phyloP scores from a whole-genome alignment of 2,113 vertebrate genomes.

The Bufo gargarizans region DNA sequence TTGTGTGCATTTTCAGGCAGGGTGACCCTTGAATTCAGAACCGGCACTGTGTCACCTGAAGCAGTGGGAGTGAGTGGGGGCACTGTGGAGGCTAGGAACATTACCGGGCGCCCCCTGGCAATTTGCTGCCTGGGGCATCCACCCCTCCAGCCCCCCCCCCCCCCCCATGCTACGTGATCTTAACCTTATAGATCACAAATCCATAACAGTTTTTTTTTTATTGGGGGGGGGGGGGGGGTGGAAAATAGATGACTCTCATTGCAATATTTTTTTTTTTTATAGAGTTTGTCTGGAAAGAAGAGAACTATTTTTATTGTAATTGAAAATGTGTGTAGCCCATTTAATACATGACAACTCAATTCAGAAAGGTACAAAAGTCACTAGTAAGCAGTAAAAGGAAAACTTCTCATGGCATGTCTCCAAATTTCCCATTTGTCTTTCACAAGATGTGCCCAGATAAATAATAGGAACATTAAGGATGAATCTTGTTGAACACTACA shows the following conservation, averaged over 20 bases:
- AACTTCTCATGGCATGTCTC: background rate
- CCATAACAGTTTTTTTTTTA: too few species aligned
- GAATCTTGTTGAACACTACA: conserved; percentile 38
- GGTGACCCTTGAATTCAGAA: too few species aligned
- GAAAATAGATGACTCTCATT: background rate
- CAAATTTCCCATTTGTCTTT: conserved; percentile 8
- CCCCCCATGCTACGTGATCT: too few species aligned
- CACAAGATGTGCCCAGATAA: background rate
- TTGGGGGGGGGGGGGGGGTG: too few species aligned
- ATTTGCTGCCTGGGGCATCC: too few species aligned
- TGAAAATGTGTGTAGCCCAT: background rate
- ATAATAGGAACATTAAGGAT: conserved; percentile 27
- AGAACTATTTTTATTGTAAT: background rate
- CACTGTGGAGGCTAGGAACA: too few species aligned
- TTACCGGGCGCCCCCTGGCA: too few species aligned
- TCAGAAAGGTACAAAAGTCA: background rate
- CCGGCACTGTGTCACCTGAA: too few species aligned
- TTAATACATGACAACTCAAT: background rate
- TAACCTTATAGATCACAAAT: too few species aligned
- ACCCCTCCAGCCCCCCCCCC: too few species aligned
- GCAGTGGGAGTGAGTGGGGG: too few species aligned
- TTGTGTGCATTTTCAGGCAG: too few species aligned
- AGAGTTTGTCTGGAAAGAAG: background rate
- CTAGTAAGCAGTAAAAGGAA: background rate
- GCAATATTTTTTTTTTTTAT: background rate